Base-by-base conservation (phyloP, 1,140 invertebrate species). In the Nymphalis io region DNA sequence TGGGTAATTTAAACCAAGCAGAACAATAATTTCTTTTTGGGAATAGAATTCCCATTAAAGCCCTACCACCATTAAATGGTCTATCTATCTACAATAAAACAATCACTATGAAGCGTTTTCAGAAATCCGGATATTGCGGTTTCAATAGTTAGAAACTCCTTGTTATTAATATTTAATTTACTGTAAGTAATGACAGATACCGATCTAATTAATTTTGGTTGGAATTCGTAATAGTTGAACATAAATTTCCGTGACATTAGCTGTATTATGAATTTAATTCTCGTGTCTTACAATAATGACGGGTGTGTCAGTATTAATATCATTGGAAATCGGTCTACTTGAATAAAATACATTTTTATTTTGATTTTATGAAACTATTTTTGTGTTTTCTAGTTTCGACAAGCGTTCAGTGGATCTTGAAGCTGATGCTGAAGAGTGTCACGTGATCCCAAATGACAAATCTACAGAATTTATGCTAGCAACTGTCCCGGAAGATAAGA, bases 361-460 rank as follows among this genome's bases (percentile, higher is more conserved):
- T 33, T 6, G 27, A 33, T 33, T 33, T 21, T 38, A 15, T 33
- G 38, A 16, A 18, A n/a, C 13, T 68, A 12, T 55, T 23, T 1
- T 38, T 72, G 21, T 74, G 18, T 46, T 68, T 77, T 73, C 10
- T 68, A 91, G 89, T 57, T 91, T 88, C 72, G 88, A 92, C 65
- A 91, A 89, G 61, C 87, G 84, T 21, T 90, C 83, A 18, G 81
- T 81, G 12, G 89, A 92, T 11, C 63, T 87, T 16, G 93, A 94
- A 20, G 92, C 91, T 11, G 93, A 93, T 70, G 94, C 93, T 16
- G 94, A 95, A 53, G 95, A 96, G 51, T 96, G 95, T 82, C 95
- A 96, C 82, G 95, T 97, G 73, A 97, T 98, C 75, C 95, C 96
- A 13, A 97, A 98, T 85, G 96, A 97, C 83, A 97, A 96, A 89